Conservation (phyloP, 2,888 invertebrate species). For the Polyommatus icarus region DNA sequence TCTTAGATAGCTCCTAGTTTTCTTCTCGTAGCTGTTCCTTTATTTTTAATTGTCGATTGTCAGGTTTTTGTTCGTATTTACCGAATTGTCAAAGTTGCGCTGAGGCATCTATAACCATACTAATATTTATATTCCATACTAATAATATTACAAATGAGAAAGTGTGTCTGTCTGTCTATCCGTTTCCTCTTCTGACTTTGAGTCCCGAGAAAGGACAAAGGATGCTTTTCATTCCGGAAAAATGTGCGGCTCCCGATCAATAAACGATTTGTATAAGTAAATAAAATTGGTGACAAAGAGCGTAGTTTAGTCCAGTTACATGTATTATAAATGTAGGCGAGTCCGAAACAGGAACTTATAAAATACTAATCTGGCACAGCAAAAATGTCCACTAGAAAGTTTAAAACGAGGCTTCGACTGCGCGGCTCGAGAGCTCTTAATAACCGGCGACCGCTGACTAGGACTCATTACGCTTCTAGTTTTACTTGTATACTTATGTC, state of each 20-base stretch:
- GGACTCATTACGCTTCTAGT: background rate
- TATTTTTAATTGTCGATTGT: background rate
- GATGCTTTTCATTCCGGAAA: no score
- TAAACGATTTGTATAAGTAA: background rate
- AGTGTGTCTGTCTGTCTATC: no score
- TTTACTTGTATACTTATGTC: constrained; percentile 17
- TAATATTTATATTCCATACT: no score
- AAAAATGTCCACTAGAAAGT: constrained; percentile 9
- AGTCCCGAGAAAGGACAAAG: no score
- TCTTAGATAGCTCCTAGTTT: constrained; percentile 27
- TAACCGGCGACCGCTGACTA: constrained; percentile 12
- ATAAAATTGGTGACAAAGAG: background rate
- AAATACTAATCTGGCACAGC: background rate
- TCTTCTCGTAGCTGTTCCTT: background rate
- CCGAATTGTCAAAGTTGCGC: background rate
- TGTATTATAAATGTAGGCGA: background rate
- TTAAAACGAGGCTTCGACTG: constrained; percentile 15
- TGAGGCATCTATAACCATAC: background rate
- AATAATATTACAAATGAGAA: no score
- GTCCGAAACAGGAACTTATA: background rate
- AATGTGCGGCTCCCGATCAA: no score
- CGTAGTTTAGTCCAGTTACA: background rate
- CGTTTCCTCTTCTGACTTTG: no score
- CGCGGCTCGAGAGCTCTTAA: constrained; percentile 11
- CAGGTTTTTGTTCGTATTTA: background rate